Base-by-base conservation (phyloP, 2,113 vertebrate species). In the Leptosomus discolor region DNA sequence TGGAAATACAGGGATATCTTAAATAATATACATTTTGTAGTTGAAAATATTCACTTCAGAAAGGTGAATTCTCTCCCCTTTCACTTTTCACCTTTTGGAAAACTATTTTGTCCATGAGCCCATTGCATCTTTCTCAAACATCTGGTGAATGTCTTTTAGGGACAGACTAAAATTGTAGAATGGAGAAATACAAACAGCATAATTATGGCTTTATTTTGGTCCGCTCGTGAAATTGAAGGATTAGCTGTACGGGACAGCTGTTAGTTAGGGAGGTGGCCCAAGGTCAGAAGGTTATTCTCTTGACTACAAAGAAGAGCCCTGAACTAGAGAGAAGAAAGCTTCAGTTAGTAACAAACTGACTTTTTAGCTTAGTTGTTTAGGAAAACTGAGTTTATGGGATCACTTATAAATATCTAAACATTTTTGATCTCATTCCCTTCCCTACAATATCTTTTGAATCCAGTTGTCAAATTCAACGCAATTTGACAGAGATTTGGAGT, bases 161-260 rank as follows among this genome's bases (percentile, higher is more conserved):
- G 89, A 89, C 14, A 57, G 29, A 65, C 87, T 92, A 94, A 95
- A 97, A 96, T 90, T 95, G 92, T 69, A 91, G 77, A 90, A 96
- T 6, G 13, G 76, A 85, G 80, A 95, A 92, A 91, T 94, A 71
- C 58, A 89, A 93, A 90, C 90, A 94, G 87, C 61, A 92, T 96
- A 97, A 97, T 97, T 96, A 96, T 61, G 73, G 92, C 32, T 95
- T 97, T 90, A 89, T 92, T 92, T 96, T 56, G 32, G 80, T 92
- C 81, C 2, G 3, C 37, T 95, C 87, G 48, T 85, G 84, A 96
- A 97, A 96, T 94, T 95, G 95, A 97, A 95, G 97, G 96, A 97
- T 94, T 97, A 95, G 75, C 46, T 92, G 46, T 60, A 86, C 0
- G 0, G 74, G 30, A n/a, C 86, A 96, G 89, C 80, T 96, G 86